A percentile compares a stretch with the other conserved stretches of the same genome.
Evolutionary conservation across 2,888 invertebrate genomes (phyloP).

Genomic region (Cyaniris semiargus): DNA sequence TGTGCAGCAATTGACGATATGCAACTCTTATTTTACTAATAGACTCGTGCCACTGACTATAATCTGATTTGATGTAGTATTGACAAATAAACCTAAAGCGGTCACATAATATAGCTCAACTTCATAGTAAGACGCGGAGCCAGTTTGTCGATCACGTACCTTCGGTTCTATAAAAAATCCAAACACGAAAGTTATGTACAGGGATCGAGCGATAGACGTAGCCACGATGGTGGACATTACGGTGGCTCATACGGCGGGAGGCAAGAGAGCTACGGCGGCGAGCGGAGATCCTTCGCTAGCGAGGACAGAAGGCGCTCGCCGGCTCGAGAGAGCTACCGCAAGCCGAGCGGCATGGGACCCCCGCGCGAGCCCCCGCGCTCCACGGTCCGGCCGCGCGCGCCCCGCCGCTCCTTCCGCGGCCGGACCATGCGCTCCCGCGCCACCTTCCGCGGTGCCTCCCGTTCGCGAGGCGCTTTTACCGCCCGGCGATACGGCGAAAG

Average conservation of each 20-base stretch:
- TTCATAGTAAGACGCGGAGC: background rate
- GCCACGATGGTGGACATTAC: constrained; percentile 80
- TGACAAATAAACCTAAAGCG: background rate
- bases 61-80: background rate
- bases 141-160: background rate
- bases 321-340: constrained; percentile 72
- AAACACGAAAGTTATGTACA: constrained; percentile 75
- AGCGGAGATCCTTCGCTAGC: constrained; percentile 74
- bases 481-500: constrained; percentile 67
- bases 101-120: background rate
- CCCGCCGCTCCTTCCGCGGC: constrained; percentile 78
- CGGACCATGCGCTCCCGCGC: constrained; percentile 79
- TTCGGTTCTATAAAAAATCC: constrained; percentile 52
- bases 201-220: constrained; percentile 79
- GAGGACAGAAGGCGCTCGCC: constrained; percentile 80
- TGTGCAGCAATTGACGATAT: background rate
- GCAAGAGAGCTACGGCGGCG: constrained; percentile 78
- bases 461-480: constrained; percentile 73
- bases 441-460: constrained; percentile 77
- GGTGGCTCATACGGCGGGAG: constrained; percentile 78
- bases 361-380: constrained; percentile 66
- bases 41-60: background rate
- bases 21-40: background rate
- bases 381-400: constrained; percentile 69
- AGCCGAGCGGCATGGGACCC: constrained; percentile 73